Percentiles rank a stretch among this genome's conserved stretches.
phyloP scores from a whole-genome alignment of 2,888 invertebrate species.

The Bellardia bayeri region DNA sequence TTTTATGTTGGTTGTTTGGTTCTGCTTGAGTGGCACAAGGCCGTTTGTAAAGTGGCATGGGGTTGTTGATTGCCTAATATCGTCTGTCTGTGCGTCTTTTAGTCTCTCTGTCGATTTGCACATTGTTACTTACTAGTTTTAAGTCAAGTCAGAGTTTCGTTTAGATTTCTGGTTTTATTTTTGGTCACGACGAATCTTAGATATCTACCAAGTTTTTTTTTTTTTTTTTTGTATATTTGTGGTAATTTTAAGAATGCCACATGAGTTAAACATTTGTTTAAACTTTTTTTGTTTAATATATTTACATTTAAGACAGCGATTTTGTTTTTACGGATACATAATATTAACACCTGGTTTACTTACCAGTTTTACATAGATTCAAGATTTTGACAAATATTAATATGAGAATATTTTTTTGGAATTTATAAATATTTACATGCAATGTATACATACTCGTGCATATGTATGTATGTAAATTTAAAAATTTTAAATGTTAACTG shows the following conservation, averaged over 20 bases:
- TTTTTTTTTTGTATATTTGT: conserved; percentile 51
- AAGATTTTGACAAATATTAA: no score
- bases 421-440: background rate
- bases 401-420: background rate
- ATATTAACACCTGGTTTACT: conserved; percentile 53
- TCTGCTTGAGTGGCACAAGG: conserved; percentile 73
- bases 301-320: conserved; percentile 7
- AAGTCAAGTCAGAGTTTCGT: conserved; percentile 42
- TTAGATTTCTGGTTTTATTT: conserved; percentile 57
- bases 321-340: conserved; percentile 17
- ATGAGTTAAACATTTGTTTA: background rate
- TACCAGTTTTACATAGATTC: conserved; percentile 6
- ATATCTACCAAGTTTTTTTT: background rate
- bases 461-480: background rate
- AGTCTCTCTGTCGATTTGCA: conserved; percentile 22
- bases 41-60: conserved; percentile 66
- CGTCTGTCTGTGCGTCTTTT: conserved; percentile 31
- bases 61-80: conserved; percentile 68
- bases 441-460: no score
- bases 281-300: background rate
- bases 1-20: conserved; percentile 52
- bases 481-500: no score
- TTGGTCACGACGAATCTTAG: conserved; percentile 12
- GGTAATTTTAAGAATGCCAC: conserved; percentile 35
- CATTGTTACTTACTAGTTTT: conserved; percentile 36